phyloP scores from a whole-genome alignment of 2,113 vertebrate species.

The Arenaria interpres region DNA sequence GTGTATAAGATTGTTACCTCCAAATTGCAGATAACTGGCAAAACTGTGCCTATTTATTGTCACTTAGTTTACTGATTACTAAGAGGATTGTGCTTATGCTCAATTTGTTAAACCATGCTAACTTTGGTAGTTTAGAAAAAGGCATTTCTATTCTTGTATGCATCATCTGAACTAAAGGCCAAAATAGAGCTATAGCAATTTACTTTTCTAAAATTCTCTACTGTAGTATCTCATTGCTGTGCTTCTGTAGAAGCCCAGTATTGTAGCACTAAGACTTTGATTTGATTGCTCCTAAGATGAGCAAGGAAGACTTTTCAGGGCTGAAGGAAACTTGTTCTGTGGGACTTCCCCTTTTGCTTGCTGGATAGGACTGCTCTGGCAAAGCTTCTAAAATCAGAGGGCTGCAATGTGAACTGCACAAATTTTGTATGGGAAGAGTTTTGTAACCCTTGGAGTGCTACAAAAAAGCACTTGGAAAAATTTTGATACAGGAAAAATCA shows the following conservation, averaged over 20 bases:
- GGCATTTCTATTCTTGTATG: neutral
- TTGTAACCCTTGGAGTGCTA: neutral
- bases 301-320: neutral
- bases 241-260: neutral
- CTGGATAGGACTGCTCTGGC: neutral
- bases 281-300: neutral
- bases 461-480: neutral
- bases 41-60: neutral
- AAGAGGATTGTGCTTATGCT: neutral
- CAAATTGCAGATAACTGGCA: neutral
- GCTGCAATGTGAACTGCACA: neutral
- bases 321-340: neutral
- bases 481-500: neutral
- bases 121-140: neutral
- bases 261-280: neutral
- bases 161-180: neutral
- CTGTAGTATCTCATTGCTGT: neutral
- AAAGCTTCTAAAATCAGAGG: neutral
- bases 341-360: neutral
- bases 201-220: neutral
- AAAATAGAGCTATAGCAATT: neutral
- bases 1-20: neutral
- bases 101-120: neutral
- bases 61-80: neutral
- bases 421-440: neutral